phyloP scores from a whole-genome alignment of 2,797 vertebrate species.

The Eidolon dupreanum region DNA sequence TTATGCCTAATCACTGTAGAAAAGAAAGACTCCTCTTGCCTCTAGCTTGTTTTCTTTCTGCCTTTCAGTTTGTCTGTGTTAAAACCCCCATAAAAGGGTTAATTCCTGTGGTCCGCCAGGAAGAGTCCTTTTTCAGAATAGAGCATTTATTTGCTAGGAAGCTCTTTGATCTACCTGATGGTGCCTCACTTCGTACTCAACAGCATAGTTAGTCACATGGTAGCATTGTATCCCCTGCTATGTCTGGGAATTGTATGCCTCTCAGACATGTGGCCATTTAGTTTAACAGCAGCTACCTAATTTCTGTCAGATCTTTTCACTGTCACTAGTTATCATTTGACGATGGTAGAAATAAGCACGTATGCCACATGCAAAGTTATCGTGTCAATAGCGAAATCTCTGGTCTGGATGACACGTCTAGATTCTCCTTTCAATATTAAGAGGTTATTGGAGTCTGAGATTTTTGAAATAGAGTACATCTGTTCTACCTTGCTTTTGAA shows the following conservation, averaged over 20 bases:
- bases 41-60: slow-evolving; percentile 51
- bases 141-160: slow-evolving; percentile 36
- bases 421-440: neutral
- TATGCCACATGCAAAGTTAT: neutral
- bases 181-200: neutral
- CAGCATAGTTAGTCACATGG: neutral
- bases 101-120: slow-evolving; percentile 58
- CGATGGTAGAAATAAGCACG: slow-evolving; percentile 48
- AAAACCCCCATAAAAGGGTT: neutral
- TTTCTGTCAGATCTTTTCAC: slow-evolving; percentile 64
- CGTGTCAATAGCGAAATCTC: neutral
- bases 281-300: slow-evolving; percentile 55
- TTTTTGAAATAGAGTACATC: neutral
- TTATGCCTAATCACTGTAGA: slow-evolving; percentile 35
- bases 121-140: slow-evolving; percentile 49
- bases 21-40: slow-evolving; percentile 35
- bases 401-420: neutral
- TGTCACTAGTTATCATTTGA: slow-evolving; percentile 57
- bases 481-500: neutral
- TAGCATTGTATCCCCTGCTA: neutral
- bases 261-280: slow-evolving; percentile 39
- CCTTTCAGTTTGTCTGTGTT: neutral
- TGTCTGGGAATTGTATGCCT: neutral
- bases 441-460: neutral
- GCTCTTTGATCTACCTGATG: neutral